Percentiles rank a stretch among this genome's conserved stretches.
Evolutionary conservation across 2,113 vertebrate genomes (phyloP).

Genomic region (Xyrauchen texanus): DNA sequence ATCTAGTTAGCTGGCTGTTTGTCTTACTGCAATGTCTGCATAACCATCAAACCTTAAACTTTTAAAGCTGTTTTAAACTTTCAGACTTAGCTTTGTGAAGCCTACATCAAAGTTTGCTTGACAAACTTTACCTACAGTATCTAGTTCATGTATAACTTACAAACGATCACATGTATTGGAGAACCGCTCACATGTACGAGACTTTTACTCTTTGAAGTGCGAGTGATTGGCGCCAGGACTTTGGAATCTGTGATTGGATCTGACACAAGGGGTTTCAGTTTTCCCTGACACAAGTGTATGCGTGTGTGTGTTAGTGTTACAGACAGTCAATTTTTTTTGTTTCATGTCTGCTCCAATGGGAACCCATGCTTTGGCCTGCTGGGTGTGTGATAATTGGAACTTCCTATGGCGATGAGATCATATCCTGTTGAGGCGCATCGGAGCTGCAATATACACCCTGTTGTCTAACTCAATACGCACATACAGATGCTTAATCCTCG

Average conservation of each 20-base stretch:
- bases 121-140: no score
- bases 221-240: constrained; percentile 20
- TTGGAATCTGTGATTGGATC: constrained; percentile 54
- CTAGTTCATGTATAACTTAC: not conserved
- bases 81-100: no score
- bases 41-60: no score
- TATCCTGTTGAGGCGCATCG: constrained; percentile 55
- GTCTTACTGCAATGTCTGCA: no score
- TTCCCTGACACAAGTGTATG: constrained; percentile 63
- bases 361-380: constrained; percentile 31
- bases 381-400: constrained; percentile 53
- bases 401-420: constrained; percentile 56
- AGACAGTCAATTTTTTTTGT: constrained; percentile 41
- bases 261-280: constrained; percentile 54
- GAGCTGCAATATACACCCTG: constrained; percentile 27
- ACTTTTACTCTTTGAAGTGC: not conserved
- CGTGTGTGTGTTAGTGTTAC: not conserved
- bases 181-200: no score
- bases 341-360: constrained; percentile 35
- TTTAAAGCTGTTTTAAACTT: no score
- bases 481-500: not conserved
- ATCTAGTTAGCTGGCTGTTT: no score
- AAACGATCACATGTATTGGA: not conserved
- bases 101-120: no score
- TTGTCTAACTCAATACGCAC: constrained; percentile 15